Conservation (phyloP, 2,888 invertebrate genomes). For the Physocephala rufipes region DNA sequence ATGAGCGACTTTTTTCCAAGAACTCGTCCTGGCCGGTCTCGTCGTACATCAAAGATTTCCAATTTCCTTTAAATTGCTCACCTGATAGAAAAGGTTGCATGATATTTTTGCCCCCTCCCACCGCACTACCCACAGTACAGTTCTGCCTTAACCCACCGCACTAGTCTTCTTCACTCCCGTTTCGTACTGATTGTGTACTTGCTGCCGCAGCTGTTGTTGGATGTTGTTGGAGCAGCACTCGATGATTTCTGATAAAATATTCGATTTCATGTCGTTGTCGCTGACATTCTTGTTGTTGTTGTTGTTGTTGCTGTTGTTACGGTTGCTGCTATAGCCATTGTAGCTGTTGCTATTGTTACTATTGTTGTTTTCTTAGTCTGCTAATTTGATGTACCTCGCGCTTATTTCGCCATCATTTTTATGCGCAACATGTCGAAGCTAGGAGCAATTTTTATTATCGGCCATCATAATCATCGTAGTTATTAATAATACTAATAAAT, state of each 20-base stretch:
- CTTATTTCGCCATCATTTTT: constrained; percentile 25
- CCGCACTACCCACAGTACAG: neutral
- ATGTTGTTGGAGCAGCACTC: no score
- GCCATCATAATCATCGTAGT: constrained; percentile 34
- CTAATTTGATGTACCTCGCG: constrained; percentile 13
- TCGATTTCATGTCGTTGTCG: neutral
- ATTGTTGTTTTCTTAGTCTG: neutral
- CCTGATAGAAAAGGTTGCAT: constrained; percentile 5
- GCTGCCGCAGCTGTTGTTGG: no score
- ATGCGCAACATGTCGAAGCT: constrained; percentile 27
- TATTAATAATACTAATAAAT: constrained; percentile 36
- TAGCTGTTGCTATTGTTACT: neutral
- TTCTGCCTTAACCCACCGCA: no score
- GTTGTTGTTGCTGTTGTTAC: neutral
- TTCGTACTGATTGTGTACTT: no score
- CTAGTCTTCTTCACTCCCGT: no score
- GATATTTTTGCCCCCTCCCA: neutral
- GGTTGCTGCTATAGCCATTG: neutral
- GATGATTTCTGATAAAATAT: constrained; percentile 17
- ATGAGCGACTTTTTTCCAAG: constrained; percentile 7
- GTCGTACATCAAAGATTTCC: constrained; percentile 13
- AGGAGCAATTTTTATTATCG: constrained; percentile 35
- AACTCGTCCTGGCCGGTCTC: constrained; percentile 6
- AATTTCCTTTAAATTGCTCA: constrained; percentile 9
- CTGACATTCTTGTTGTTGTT: no score